Evolutionary conservation across 2,797 vertebrate genomes (phyloP).

Genomic region (Balearica regulorum): DNA sequence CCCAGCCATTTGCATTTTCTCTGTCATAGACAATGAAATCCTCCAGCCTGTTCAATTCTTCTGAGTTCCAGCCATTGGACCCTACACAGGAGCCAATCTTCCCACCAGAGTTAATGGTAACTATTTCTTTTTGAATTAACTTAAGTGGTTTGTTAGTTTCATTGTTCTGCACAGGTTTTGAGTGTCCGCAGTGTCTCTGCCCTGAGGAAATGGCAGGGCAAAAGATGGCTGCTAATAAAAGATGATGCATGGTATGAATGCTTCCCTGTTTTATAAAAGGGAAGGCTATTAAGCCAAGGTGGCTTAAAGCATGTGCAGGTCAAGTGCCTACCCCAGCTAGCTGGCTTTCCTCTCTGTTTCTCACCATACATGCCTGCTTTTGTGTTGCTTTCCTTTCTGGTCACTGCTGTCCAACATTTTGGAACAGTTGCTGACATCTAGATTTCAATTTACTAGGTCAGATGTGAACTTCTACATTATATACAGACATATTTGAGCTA

Average conservation of each 20-base stretch:
- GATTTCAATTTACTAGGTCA: not conserved
- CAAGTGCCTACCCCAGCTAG: not conserved
- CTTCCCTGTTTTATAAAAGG: not conserved
- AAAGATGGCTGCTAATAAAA: not conserved
- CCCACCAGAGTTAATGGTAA: constrained; percentile 85
- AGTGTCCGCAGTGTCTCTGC: not conserved
- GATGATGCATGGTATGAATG: not conserved
- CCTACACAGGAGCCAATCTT: constrained; percentile 95
- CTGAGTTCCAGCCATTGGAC: constrained; percentile 86
- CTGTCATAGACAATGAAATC: constrained; percentile 45
- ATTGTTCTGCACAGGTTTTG: not conserved
- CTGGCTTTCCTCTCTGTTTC: not conserved
- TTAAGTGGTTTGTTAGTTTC: not conserved
- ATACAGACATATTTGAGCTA: not conserved
- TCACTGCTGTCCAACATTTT: not conserved
- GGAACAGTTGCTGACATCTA: not conserved
- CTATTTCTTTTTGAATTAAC: too few relatives aligned
- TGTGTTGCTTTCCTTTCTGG: not conserved
- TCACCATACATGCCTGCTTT: not conserved
- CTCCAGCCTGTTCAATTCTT: constrained; percentile 77
- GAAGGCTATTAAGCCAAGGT: not conserved
- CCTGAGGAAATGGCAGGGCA: not conserved
- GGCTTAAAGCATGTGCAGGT: not conserved
- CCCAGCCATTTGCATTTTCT: not conserved
- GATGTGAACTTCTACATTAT: not conserved